phyloP scores from a whole-genome alignment of 1,140 invertebrate genomes.

The Drosophila pruinosa region DNA sequence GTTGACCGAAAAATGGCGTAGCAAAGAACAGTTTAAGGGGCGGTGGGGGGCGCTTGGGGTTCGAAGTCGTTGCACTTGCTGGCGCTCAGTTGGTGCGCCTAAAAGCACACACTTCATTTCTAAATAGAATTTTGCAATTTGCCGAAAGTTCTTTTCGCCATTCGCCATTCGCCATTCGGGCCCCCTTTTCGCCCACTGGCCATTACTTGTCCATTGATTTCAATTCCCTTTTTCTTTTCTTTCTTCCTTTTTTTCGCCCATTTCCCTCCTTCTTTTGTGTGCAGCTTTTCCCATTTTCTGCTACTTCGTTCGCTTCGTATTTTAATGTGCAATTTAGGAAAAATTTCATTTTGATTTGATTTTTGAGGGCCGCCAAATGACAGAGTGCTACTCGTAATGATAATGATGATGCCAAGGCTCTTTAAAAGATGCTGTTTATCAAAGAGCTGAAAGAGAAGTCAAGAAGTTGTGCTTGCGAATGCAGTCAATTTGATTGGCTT shows the following conservation, averaged over 20 bases:
- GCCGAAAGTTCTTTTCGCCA: slow-evolving; percentile 44
- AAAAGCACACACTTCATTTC: slow-evolving; percentile 70
- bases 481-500: slow-evolving; percentile 3
- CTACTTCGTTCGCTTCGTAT: slow-evolving; percentile 12
- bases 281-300: slow-evolving; percentile 14
- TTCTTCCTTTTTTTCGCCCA: background rate
- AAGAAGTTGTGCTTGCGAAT: too few species aligned
- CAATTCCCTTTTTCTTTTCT: slow-evolving; percentile 50
- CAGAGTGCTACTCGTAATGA: background rate
- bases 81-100: slow-evolving; percentile 43
- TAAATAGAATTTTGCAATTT: slow-evolving; percentile 69
- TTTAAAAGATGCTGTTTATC: background rate
- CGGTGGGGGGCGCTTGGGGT: background rate
- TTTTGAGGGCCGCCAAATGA: slow-evolving; percentile 28
- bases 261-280: slow-evolving; percentile 5
- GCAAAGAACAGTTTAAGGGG: slow-evolving; percentile 11
- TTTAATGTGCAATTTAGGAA: slow-evolving; percentile 66
- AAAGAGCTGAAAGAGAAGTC: too few species aligned
- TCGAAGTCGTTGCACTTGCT: slow-evolving; percentile 55
- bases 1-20: slow-evolving; percentile 60
- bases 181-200: slow-evolving; percentile 15
- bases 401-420: slow-evolving; percentile 3
- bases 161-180: slow-evolving; percentile 20
- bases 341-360: slow-evolving; percentile 51
- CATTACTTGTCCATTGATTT: slow-evolving; percentile 70